Base-by-base conservation (phyloP, 2,888 invertebrate genomes). In the Exocentrus adspersus region DNA sequence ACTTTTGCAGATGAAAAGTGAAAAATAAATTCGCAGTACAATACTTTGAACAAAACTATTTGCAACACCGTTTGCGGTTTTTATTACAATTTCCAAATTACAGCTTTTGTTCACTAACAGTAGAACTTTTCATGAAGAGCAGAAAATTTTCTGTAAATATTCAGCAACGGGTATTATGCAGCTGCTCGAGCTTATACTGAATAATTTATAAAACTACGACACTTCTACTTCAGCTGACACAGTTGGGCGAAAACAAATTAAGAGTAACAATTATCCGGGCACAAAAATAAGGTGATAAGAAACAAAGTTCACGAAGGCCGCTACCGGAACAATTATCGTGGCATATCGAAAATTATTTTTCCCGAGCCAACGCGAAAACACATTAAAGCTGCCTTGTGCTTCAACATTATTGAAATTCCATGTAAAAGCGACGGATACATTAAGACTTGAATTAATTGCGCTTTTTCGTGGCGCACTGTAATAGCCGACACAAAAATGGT, bases 321-420 rank as follows among this genome's bases (percentile, higher is more conserved):
- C n/a, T n/a, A n/a, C n/a, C n/a, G n/a, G n/a, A n/a, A n/a, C n/a
- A n/a, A n/a, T n/a, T n/a, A 54, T 43, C 17, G 28, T 43, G 54
- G 45, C 46, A 57, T 46, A 57, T 32, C 57, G 46, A 57, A 46
- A 57, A 46, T 30, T 7, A 32, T 32, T 57, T 57, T 54, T 46
- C 37, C 21, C 30, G 46, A 57, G 57, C 45, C 46, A 30, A 30
- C 19, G 30, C 32, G 57, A 57, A 57, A 57, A 57, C 43, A 54
- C 54, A 54, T 54, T 54, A 54, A 24, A 43, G 54, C 20, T 42
- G 21, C 17, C 28, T 24, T 24, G 12, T 54, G 54, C 54, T 43
- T 16, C 50, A 21, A 51, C 53, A 41, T 53, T 41, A 53, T 53
- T 53, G 53, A 53, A 54, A 28, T 43, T 54, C 30, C 41, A 17